These are phyloP conservation scores for Ennomos quercinarius DNA, from an alignment of 2,888 invertebrate genomes.

Conservation along the genomic window DNA sequence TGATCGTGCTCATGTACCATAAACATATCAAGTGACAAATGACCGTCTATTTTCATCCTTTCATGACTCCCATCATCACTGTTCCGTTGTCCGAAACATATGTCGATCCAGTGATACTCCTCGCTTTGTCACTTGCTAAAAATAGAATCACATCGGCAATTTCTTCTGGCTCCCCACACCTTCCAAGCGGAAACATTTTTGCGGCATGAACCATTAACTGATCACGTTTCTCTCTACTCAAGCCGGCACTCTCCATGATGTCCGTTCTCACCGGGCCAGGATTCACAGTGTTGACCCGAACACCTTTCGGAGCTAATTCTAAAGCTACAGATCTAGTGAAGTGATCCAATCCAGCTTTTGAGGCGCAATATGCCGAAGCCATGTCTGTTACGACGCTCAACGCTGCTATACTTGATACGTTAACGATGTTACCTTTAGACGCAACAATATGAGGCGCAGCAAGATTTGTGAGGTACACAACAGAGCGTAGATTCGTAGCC, in stretches of 20 bases:
- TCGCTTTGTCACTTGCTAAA: conserved; percentile 39
- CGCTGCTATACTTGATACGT: conserved; percentile 37
- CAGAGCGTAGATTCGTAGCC: conserved; percentile 34
- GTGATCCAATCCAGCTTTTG: conserved; percentile 90
- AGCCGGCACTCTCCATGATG: conserved; percentile 63
- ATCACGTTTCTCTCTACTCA: conserved; percentile 18
- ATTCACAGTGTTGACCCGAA: conserved; percentile 88
- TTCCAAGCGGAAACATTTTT: conserved; percentile 23
- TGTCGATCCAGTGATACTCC: conserved; percentile 32
- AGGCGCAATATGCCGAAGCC: conserved; percentile 85
- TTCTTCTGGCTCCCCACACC: conserved; percentile 34
- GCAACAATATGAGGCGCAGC: conserved; percentile 34
- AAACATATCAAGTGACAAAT: too few species aligned
- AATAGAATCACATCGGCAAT: conserved; percentile 40
- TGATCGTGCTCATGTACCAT: too few species aligned
- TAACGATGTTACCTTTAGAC: conserved; percentile 40
- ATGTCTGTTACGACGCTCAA: conserved; percentile 26
- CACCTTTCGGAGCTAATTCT: conserved; percentile 80
- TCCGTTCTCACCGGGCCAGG: conserved; percentile 87
- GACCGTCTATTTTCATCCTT: background rate
- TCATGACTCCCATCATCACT: conserved; percentile 15
- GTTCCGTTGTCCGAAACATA: conserved; percentile 30
- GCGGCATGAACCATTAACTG: background rate
- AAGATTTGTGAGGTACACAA: conserved; percentile 30
- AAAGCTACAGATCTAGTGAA: conserved; percentile 90